phyloP scores from a whole-genome alignment of 1,140 invertebrate genomes.

The Bombus confusus region DNA sequence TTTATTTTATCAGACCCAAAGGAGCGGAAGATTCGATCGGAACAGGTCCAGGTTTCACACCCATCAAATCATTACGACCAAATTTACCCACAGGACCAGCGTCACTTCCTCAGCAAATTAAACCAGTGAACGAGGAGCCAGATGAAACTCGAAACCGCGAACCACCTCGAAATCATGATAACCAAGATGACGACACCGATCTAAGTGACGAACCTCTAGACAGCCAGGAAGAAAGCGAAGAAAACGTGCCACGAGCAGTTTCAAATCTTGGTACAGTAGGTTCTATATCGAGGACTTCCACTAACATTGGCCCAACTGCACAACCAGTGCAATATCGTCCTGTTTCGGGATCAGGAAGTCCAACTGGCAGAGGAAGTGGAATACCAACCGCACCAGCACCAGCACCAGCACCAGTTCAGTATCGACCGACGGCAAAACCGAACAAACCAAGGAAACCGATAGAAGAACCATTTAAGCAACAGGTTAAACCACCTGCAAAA shows the following conservation, averaged over 20 bases:
- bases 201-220: conserved; percentile 52
- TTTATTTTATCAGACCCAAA: conserved; percentile 36
- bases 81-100: not conserved
- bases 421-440: conserved; percentile 63
- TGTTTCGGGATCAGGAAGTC: not conserved
- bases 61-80: conserved; percentile 24
- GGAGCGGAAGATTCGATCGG: conserved; percentile 32
- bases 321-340: conserved; percentile 44
- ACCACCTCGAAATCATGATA: conserved; percentile 68
- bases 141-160: conserved; percentile 57
- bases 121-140: conserved; percentile 73
- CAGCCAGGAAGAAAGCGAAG: conserved; percentile 55
- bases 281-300: not conserved
- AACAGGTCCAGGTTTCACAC: conserved; percentile 41
- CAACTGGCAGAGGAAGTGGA: conserved; percentile 12
- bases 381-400: not conserved
- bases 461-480: conserved; percentile 57
- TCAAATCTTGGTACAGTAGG: conserved; percentile 11
- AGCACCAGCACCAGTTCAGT: conserved; percentile 68
- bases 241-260: conserved; percentile 36
- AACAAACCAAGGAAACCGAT: conserved; percentile 65
- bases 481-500: conserved; percentile 61
- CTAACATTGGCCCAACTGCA: not conserved
- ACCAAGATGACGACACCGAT: conserved; percentile 53
- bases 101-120: conserved; percentile 64